phyloP scores from a whole-genome alignment of 2,797 vertebrate species.

The Gadopsis bispinosus region DNA sequence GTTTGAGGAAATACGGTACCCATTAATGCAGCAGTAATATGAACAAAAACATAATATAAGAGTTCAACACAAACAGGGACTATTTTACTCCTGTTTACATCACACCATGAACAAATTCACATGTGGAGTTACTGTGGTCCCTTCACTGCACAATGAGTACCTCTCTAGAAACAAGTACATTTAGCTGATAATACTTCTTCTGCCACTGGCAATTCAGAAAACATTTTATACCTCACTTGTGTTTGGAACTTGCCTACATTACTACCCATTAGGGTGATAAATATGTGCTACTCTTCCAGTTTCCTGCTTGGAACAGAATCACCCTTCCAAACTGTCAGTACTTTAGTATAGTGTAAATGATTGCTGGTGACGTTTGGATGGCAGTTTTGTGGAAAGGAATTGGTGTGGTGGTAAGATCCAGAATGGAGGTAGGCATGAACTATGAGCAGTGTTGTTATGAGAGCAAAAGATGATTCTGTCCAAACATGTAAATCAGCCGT shows the following conservation, averaged over 20 bases:
- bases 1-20: too few relatives aligned
- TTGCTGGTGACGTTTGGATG: background rate
- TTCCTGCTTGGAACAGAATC: background rate
- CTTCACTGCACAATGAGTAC: too few relatives aligned
- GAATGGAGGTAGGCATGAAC: background rate
- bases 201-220: background rate
- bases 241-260: background rate
- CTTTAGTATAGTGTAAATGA: background rate
- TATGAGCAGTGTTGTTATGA: background rate
- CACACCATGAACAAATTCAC: too few relatives aligned
- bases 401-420: background rate
- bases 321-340: background rate
- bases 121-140: too few relatives aligned
- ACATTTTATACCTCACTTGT: background rate
- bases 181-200: background rate
- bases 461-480: constrained; percentile 1
- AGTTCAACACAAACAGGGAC: background rate
- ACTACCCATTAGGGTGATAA: background rate
- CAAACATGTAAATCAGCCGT: background rate
- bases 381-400: background rate
- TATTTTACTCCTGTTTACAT: background rate
- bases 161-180: too few relatives aligned
- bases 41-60: background rate
- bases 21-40: background rate
- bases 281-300: background rate